Evolutionary conservation across 2,113 vertebrate genomes (phyloP), one percentile per base, ranked within the genome.

Genomic region (Gadus macrocephalus): DNA sequence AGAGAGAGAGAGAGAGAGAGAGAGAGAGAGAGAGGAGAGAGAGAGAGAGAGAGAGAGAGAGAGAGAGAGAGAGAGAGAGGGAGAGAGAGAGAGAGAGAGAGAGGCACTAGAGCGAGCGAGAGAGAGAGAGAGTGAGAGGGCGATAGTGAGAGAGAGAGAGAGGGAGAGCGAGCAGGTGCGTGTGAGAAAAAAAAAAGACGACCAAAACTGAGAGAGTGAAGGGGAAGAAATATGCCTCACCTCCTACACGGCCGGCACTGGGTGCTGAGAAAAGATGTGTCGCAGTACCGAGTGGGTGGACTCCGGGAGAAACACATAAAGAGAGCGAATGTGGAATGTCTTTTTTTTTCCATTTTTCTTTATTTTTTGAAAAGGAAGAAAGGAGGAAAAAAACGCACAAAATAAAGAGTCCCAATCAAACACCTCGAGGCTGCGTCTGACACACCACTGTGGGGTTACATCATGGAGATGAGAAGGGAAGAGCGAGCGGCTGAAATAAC

Each of bases 201-300:
- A 49, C 42, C 31, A 35, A 49, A 49, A 49, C 42, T 35, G 31
- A 35, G 31, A 42, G 38, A 49, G 42, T 14, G 42, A 49, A 49
- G 61, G 25, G 22, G 67, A 69, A 82, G 67, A 66, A 75, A 85
- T 71, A 72, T 85, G 72, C 71, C 76, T 69, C 4, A 62, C 82
- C 84, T 81, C 88, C 87, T 78, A 90, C 88, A 75, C 82, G 59
- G 70, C 76, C 73, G 80, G 42, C 42, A 14, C 75, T 58, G 55
- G 67, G 81, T 58, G 80, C 81, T 68, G 85, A 84, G 81, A 83
- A 86, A 88, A 86, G 83, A 87, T 81, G 67, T 81, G 86, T 86
- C 76, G 73, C 85, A 79, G 83, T 78, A 69, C 81, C 68, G 80
- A 86, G 90, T 89, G 85, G 89, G 88, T 69, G 84, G 81, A 71